These are phyloP conservation scores for Caenorhabditis remanei DNA, from an alignment of 1,140 invertebrate genomes.

Conservation along the genomic window DNA sequence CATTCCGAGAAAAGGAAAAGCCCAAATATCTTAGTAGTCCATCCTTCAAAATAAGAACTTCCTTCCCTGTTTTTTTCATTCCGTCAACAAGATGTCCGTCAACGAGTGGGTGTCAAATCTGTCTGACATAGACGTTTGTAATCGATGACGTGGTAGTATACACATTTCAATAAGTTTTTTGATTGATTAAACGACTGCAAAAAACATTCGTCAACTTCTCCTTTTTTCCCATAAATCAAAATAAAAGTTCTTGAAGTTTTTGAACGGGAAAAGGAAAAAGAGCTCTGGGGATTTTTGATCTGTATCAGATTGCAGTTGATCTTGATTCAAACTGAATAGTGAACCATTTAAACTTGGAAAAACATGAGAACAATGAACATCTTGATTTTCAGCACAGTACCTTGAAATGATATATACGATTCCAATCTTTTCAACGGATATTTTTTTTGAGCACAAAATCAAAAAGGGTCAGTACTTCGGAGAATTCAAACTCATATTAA, in stretches of 20 bases:
- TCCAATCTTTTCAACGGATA: too few relatives aligned
- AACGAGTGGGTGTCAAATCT: constrained; percentile 32
- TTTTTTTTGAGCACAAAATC: too few relatives aligned
- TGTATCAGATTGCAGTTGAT: too few relatives aligned
- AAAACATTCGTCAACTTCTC: background rate
- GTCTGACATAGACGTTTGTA: background rate
- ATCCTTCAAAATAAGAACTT: constrained; percentile 3
- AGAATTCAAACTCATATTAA: too few relatives aligned
- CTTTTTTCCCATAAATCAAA: background rate
- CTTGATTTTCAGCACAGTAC: too few relatives aligned
- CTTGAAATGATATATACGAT: too few relatives aligned
- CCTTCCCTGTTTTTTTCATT: background rate
- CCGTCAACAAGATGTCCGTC: constrained; percentile 15
- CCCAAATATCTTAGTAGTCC: constrained; percentile 11
- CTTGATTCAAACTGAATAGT: too few relatives aligned
- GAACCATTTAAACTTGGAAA: too few relatives aligned
- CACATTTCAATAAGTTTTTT: constrained; percentile 40
- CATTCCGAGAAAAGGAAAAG: background rate
- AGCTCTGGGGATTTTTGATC: background rate
- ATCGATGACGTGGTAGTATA: constrained; percentile 23
- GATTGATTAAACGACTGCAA: constrained; percentile 33
- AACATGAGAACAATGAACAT: too few relatives aligned
- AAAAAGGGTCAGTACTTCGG: too few relatives aligned
- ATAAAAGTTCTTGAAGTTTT: background rate
- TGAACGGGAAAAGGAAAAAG: background rate